phyloP scores from a whole-genome alignment of 23 tunicate species.

The Trididemnum miniatum region DNA sequence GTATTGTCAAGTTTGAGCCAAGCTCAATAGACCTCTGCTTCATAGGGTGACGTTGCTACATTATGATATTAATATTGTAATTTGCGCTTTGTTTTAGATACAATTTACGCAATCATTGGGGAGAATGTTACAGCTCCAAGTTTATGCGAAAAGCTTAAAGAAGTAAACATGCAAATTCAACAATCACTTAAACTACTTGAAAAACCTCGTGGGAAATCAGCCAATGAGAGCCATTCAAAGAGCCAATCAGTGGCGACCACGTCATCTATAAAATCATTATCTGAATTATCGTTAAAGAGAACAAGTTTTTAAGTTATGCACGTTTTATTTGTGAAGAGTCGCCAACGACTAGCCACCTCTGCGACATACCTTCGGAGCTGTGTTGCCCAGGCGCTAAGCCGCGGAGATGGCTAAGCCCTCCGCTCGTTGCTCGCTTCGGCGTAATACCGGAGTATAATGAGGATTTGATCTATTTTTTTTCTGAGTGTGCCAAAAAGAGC shows the following conservation, averaged over 20 bases:
- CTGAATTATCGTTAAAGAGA: background rate
- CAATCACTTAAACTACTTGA: slow-evolving; percentile 61
- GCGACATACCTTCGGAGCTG: too few relatives aligned
- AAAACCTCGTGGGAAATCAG: slow-evolving; percentile 32
- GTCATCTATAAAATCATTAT: background rate
- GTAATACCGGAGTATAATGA: too few relatives aligned
- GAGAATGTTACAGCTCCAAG: slow-evolving; percentile 35
- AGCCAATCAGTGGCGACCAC: slow-evolving; percentile 16
- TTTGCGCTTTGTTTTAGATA: background rate
- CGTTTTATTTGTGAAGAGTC: background rate
- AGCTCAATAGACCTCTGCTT: too few relatives aligned
- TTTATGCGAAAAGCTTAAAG: slow-evolving; percentile 68
- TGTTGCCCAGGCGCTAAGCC: too few relatives aligned
- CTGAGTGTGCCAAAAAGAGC: too few relatives aligned
- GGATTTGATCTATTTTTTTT: too few relatives aligned
- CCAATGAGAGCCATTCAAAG: slow-evolving; percentile 13
- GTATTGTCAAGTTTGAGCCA: too few relatives aligned
- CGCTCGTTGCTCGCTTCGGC: too few relatives aligned
- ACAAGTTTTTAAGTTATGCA: background rate
- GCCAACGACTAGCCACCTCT: too few relatives aligned
- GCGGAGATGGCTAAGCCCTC: too few relatives aligned
- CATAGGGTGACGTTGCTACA: too few relatives aligned
- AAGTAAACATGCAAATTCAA: slow-evolving; percentile 73
- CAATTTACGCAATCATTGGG: slow-evolving; percentile 48
- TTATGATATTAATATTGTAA: too few relatives aligned